Evolutionary conservation across 2,888 invertebrate genomes (phyloP).

Genomic region (Diarsia mendica): DNA sequence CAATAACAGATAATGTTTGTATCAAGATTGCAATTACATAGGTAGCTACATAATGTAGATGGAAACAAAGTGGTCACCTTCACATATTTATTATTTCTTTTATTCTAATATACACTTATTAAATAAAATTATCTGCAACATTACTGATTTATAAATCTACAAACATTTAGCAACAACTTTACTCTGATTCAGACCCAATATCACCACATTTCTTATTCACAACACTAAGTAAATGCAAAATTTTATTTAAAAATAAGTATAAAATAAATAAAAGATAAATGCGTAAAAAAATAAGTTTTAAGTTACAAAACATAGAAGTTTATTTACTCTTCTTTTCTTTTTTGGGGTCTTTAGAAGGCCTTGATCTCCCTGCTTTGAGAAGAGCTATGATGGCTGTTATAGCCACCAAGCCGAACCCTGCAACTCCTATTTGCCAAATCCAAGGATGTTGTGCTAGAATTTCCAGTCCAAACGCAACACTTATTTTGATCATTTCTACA

Average conservation of each 20-base stretch:
- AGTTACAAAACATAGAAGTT: slow-evolving; percentile 26
- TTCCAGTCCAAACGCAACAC: slow-evolving; percentile 80
- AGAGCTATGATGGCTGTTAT: slow-evolving; percentile 87
- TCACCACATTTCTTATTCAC: slow-evolving; percentile 44
- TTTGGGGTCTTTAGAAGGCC: slow-evolving; percentile 80
- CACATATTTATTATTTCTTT: slow-evolving; percentile 27
- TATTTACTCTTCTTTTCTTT: slow-evolving; percentile 88
- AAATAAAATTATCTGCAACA: slow-evolving; percentile 44
- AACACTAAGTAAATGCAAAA: slow-evolving; percentile 52
- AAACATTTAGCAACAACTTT: slow-evolving; percentile 29
- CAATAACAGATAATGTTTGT: background rate
- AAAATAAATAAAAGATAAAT: slow-evolving; percentile 53
- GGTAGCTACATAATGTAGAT: background rate
- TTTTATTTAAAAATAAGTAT: slow-evolving; percentile 37
- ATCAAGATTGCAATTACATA: background rate
- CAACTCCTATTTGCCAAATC: slow-evolving; percentile 87
- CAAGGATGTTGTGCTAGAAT: slow-evolving; percentile 84
- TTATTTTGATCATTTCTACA: slow-evolving; percentile 82
- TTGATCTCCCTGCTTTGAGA: slow-evolving; percentile 83
- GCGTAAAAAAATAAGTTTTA: slow-evolving; percentile 46
- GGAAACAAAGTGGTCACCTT: background rate
- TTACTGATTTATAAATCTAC: slow-evolving; percentile 32
- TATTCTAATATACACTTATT: slow-evolving; percentile 26
- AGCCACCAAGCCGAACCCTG: slow-evolving; percentile 87
- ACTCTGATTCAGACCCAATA: slow-evolving; percentile 42